These are phyloP conservation scores for Drosophila ohnishii DNA, from an alignment of 1,140 invertebrate species.

Conservation along the genomic window DNA sequence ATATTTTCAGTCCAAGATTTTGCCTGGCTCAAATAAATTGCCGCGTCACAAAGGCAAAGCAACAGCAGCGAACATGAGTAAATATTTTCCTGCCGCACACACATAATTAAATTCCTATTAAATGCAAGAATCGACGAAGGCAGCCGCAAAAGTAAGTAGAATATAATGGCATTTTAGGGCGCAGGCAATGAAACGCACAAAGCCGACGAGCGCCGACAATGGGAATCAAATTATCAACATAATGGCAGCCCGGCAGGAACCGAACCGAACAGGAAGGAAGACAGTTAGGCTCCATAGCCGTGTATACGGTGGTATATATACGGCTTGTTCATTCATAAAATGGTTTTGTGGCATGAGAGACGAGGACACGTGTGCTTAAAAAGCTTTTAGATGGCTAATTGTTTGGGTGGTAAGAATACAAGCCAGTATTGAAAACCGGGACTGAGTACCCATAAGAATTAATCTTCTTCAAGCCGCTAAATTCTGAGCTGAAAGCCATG, in stretches of 20 bases:
- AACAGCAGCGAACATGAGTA: constrained; percentile 4
- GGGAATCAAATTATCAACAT: constrained; percentile 54
- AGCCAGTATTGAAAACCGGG: not conserved
- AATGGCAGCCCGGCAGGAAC: constrained; percentile 19
- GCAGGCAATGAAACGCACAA: constrained; percentile 33
- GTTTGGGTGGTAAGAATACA: not conserved
- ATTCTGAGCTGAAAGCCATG: not conserved
- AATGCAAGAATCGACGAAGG: constrained; percentile 29
- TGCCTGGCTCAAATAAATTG: constrained; percentile 11
- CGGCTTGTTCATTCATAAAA: constrained; percentile 49
- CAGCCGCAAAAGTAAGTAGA: constrained; percentile 41
- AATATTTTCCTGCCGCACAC: constrained; percentile 16
- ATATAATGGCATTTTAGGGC: constrained; percentile 40
- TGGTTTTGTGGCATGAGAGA: constrained; percentile 14
- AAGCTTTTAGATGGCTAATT: constrained; percentile 43
- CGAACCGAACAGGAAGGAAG: constrained; percentile 5
- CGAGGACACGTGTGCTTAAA: constrained; percentile 12
- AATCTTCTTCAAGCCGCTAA: not conserved
- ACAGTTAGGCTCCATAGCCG: constrained; percentile 7
- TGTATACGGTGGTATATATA: constrained; percentile 3
- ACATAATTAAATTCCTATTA: constrained; percentile 56
- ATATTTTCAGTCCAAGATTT: constrained; percentile 20
- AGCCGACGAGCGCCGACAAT: constrained; percentile 28
- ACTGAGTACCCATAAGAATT: not conserved
- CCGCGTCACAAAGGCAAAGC: constrained; percentile 16